Base-by-base conservation (phyloP, 2,888 invertebrate genomes). In the Unio delphinus region DNA sequence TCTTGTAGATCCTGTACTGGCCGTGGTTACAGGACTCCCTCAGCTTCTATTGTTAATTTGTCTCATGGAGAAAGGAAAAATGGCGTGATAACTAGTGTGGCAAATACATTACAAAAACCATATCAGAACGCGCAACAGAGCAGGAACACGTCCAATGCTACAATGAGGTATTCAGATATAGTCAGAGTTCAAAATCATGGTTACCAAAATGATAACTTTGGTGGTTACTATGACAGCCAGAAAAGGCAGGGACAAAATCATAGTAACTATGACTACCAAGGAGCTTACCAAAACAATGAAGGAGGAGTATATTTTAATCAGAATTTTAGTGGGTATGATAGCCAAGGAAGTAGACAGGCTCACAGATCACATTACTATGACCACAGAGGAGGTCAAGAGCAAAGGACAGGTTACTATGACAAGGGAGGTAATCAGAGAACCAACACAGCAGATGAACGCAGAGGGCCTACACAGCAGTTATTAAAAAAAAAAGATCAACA, bases 41-140 rank as follows among this genome's bases (percentile, higher is more conserved):
- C 89, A 7, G 89, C 90, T 11, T 91, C 93, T 28, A 90, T 94
- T 72, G 92, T 94, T 68, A 94, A 94, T 87, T 87, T 94, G 20
- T 91, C 92, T 3, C 90, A 93, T 81, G 93, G 93, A 0, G 85
- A 90, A 55, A 86, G 92, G 55, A 85, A 83, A 59, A 78, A 80
- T 68, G 79, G 75, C n/a, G 73, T 68, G 1, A 72, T 69, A 67
- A 54, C 63, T 15, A 45, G 45, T 45, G 45, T 45, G 45, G 45
- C 45, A 45, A 45, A 15, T 45, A 45, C 45, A 45, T 45, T 45
- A 11, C 45, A 45, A 45, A 45, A 45, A 45, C 8, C 45, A 1
- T 45, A 45, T 15, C 45, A 45, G 45, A 15, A 45, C 45, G 11
- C 15, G 3, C 45, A 45, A 11, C 45, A 45, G 45, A 45, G 45